These are phyloP conservation scores for Tapirus indicus DNA, from an alignment of 2,797 vertebrate species.

Conservation along the genomic window DNA sequence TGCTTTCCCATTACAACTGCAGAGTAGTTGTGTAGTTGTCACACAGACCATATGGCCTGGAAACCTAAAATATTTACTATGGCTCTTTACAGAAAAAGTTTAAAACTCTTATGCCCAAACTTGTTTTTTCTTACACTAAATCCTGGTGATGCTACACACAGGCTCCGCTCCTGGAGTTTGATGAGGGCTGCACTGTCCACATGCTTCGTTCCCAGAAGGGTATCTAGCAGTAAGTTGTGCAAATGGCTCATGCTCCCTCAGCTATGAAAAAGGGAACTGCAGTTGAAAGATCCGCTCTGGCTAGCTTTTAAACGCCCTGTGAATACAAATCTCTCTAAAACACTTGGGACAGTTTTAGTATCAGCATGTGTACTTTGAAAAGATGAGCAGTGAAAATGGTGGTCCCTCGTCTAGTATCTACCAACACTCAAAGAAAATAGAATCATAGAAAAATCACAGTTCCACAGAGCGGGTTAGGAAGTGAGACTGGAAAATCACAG, in stretches of 20 bases:
- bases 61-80: neutral
- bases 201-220: constrained; percentile 83
- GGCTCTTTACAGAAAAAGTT: neutral
- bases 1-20: neutral
- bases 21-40: neutral
- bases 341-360: neutral
- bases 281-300: neutral
- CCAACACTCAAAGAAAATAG: neutral
- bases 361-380: neutral
- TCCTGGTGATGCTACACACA: constrained; percentile 79
- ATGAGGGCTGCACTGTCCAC: constrained; percentile 85
- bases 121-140: constrained; percentile 84
- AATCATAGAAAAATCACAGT: neutral
- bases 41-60: neutral
- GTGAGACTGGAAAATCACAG: neutral
- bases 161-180: constrained; percentile 63
- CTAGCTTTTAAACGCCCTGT: neutral
- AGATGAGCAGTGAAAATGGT: neutral
- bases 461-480: neutral
- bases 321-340: neutral
- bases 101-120: neutral
- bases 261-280: constrained; percentile 49
- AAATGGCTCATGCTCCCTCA: constrained; percentile 79
- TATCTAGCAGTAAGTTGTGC: constrained; percentile 83
- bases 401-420: neutral